A percentile compares a stretch with the other conserved stretches of the same genome.
phyloP scores from a whole-genome alignment of 2,797 vertebrate genomes.

The Microtus californicus region DNA sequence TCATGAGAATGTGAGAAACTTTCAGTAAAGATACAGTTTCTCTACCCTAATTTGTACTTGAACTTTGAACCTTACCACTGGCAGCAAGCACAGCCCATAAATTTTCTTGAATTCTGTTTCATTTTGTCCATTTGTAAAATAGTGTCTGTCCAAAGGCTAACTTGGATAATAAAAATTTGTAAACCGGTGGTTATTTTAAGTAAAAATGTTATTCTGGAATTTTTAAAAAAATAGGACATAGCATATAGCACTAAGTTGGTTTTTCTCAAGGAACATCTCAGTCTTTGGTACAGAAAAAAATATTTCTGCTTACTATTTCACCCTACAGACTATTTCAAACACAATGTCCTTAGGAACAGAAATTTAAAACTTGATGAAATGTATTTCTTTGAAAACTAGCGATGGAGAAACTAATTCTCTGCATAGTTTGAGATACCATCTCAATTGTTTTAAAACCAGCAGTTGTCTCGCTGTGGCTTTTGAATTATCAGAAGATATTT shows the following conservation, averaged over 20 bases:
- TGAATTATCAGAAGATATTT: neutral
- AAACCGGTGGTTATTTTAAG: neutral
- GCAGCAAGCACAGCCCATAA: neutral
- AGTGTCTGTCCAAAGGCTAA: neutral
- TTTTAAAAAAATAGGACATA: neutral
- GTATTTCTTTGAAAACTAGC: conserved; percentile 1
- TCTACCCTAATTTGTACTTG: neutral
- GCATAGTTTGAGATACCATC: neutral
- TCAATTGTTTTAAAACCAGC: neutral
- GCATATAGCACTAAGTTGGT: neutral
- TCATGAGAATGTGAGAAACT: neutral
- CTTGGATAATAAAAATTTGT: neutral
- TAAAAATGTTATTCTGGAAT: neutral
- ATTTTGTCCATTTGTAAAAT: conserved; percentile 23
- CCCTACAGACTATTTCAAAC: neutral
- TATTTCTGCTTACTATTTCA: neutral
- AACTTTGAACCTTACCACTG: neutral
- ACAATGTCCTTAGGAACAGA: neutral
- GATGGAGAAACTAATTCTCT: neutral
- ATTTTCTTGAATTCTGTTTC: neutral
- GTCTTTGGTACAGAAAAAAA: neutral
- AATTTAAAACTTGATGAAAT: neutral
- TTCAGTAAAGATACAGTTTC: neutral
- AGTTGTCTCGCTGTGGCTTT: neutral
- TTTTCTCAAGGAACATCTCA: neutral